Percentiles rank a stretch among this genome's conserved stretches.
These are phyloP conservation scores for Notospermus geniculatus DNA, from an alignment of 1,140 invertebrate species.

Conservation along the genomic window DNA sequence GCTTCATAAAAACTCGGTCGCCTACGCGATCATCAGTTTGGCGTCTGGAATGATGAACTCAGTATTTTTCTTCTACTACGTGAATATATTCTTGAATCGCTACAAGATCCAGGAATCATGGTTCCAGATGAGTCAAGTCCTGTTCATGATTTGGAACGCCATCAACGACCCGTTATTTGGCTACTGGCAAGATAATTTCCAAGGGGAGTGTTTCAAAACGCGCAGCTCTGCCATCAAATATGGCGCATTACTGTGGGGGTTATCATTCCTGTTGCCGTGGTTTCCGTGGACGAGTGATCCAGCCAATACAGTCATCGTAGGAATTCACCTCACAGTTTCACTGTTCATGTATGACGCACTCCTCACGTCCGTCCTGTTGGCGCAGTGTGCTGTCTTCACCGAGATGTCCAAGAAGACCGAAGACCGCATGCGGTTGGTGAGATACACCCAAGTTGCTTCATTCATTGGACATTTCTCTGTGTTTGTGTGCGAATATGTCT, in stretches of 20 bases:
- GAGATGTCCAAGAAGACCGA: constrained; percentile 48
- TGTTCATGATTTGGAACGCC: constrained; percentile 58
- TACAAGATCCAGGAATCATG: constrained; percentile 56
- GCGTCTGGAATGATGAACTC: constrained; percentile 33
- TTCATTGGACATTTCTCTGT: constrained; percentile 37
- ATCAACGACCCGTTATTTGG: constrained; percentile 59
- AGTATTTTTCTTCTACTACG: constrained; percentile 45
- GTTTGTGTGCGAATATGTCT: constrained; percentile 33
- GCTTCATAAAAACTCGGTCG: constrained; percentile 21
- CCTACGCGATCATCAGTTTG: constrained; percentile 30
- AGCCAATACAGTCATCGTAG: constrained; percentile 31
- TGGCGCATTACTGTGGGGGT: constrained; percentile 50
- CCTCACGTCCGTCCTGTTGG: constrained; percentile 55
- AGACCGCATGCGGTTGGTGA: constrained; percentile 45
- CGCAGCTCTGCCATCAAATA: constrained; percentile 51
- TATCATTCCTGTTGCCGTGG: constrained; percentile 57
- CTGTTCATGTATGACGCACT: constrained; percentile 58
- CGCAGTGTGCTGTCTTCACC: constrained; percentile 53
- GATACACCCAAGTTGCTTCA: constrained; percentile 43
- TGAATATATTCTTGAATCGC: constrained; percentile 55
- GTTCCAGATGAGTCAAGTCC: constrained; percentile 55
- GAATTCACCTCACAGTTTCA: constrained; percentile 53
- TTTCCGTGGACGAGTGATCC: constrained; percentile 45
- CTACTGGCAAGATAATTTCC: constrained; percentile 50
- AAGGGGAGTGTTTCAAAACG: constrained; percentile 43